Evolutionary conservation across 2,797 vertebrate species (phyloP), one percentile per base, ranked within the genome.

Genomic region (Microctenopoma lineatum): DNA sequence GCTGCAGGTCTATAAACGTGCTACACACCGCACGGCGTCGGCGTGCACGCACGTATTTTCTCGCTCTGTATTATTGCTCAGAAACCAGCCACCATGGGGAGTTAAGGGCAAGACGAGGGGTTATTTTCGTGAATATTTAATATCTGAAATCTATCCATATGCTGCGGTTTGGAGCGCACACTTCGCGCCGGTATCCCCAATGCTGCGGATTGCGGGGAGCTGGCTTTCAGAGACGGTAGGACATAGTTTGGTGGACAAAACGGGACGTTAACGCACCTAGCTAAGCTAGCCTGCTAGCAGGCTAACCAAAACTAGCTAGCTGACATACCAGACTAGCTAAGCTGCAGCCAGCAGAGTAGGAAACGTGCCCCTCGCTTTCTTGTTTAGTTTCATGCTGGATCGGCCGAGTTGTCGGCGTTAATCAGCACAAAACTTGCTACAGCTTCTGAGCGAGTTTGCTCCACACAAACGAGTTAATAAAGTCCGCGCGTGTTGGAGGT

Each of bases 221-320:
- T 85, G 90, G 85, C 84, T 88, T 90, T 70, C 92, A 90, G 90
- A 93, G 83, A 93, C 87, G 88, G 92, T 93, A 92, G 73, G 91
- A 73, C 72, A 84, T 57, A 91, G 88, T 91, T 90, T 87, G 44
- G 60, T 45, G 59, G 66, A 63, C 85, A 91, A 92, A 79, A 89
- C 78, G 84, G 84, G 74, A 87, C 79, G 80, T 78, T 77, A 73
- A 77, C 83, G 70, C 62, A 76, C 76, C 63, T 45, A 80, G 88
- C 85, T 77, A 81, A 64, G 74, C 67, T 69, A 77, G 56, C 60
- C 42, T 58, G 82, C 80, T 85, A 88, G 67, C 77, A 48, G 38
- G 80, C 84, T 81, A 85, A 75, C 68, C 68, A 46, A 77, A 83
- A 61, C 80, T 79, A 83, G 89, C 80, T 73, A 80, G 87, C 81